Evolutionary conservation across 2,888 invertebrate species (phyloP), one percentile per base, ranked within the genome.

Genomic region (Lepidocyrtinus sp.): DNA sequence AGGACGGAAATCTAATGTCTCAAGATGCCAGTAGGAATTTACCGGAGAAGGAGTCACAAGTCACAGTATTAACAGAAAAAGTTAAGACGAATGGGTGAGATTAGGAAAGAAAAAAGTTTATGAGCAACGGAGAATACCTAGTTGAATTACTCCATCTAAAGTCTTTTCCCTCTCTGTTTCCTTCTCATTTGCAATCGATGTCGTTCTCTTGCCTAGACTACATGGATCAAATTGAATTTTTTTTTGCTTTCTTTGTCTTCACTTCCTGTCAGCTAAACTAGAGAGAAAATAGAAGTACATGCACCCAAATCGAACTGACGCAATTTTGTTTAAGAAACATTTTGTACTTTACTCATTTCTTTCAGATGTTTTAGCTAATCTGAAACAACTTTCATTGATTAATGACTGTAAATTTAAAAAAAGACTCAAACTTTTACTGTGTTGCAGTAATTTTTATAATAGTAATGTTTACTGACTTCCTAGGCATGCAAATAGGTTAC

Each of bases 11-110:
- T 50, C 50, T 50, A 50, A 12, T 50, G 50, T 50, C 50, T 50
- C 50, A 50, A 50, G 50, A 50, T 50, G 50, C 50, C 50, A 50
- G 50, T 50, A 36, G 50, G 50, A 50, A 50, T 50, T 50, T 50
- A 50, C 50, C 50, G 50, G 50, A 50, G 50, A 50, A 50, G 50
- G 50, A 50, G 50, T 50, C 50, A 50, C 50, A 50, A 50, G 50
- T 50, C 50, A 50, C 50, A 12, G 50, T 50, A 50, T 50, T 50
- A 50, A 50, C 50, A 50, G 50, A 12, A 50, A 50, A 50, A 50
- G 50, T 50, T 50, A 50, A 50, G 50, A 50, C 50, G 50, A 50
- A 50, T 50, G 50, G 50, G n/a, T 50, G 15, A 50, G 50, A 50
- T 50, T 50, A 50, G 5, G 15, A 50, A 50, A n/a, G 50, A 50